Percentiles rank a stretch among this genome's conserved stretches.
Conservation (phyloP, 37 sponge, comb jelly and placozoan species). For the Eunapius fragilis region DNA sequence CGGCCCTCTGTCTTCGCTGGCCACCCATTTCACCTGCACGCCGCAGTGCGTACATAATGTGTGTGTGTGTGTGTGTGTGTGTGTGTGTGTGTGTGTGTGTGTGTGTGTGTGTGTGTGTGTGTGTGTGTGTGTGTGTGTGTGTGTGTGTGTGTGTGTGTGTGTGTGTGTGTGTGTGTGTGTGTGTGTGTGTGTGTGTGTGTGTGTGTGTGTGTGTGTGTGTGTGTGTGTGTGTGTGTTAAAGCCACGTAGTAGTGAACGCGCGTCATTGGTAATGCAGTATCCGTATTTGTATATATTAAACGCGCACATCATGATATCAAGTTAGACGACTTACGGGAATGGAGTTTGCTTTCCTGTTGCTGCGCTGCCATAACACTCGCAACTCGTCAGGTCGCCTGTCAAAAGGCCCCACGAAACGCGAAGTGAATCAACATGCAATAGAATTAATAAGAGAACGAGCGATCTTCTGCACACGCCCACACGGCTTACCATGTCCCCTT, state of each 20-base stretch:
- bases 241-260: too few species aligned
- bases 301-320: too few species aligned
- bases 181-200: too few species aligned
- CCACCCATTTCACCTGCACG: constrained; percentile 19
- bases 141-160: too few species aligned
- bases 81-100: constrained; percentile 19
- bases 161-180: too few species aligned
- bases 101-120: too few species aligned
- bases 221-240: background rate
- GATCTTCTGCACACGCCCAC: background rate
- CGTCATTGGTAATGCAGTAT: too few species aligned
- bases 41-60: constrained; percentile 17
- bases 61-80: too few species aligned
- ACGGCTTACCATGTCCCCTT: constrained; percentile 73
- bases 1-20: constrained; percentile 33
- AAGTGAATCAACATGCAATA: background rate
- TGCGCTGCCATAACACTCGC: constrained; percentile 75
- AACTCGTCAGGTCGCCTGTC: constrained; percentile 71
- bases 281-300: too few species aligned
- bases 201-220: too few species aligned
- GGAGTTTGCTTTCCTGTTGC: constrained; percentile 60
- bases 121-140: too few species aligned
- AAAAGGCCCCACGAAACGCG: background rate
- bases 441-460: too few species aligned
- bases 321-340: constrained; percentile 53